Base-by-base conservation (phyloP, 2,113 vertebrate genomes). In the Malaclemys terrapin region DNA sequence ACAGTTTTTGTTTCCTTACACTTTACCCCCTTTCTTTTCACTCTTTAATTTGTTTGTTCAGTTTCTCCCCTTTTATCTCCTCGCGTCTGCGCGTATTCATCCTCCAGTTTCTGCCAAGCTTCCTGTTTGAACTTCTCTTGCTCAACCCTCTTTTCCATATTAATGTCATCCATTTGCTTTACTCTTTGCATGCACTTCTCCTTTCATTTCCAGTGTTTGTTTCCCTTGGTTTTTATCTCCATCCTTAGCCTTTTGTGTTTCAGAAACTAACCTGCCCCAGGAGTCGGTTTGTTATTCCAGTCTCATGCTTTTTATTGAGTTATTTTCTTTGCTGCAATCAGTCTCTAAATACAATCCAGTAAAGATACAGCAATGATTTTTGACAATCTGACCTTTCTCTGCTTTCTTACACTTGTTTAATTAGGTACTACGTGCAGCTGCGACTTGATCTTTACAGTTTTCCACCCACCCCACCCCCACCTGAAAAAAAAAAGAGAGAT, bases 401-500 rank as follows among this genome's bases (percentile, higher is more conserved):
- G 97, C 97, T 98, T 98, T 97, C 97, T 97, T 98, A 98, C 98
- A 98, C 98, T 98, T 98, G 98, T 98, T 98, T 98, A 98, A 98
- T 98, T 98, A 98, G 98, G 98, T 98, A 98, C 94, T 97, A 96
- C 88, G 96, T 94, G 96, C 95, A 96, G 93, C 95, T 91, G 95
- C 97, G 97, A 95, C 98, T 98, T 98, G 98, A 98, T 98, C 97
- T 98, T 98, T 98, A 96, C 97, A 97, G 91, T 97, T 98, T 98
- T 98, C 92, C 89, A 95, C 8, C 89, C 83, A 96, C 76, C 85
- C 91, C 75, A 80, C 50, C 45, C 84, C 35, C 90, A 93, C 80
- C 84, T 93, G 86, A 56, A 91, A 95, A 97, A 95, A 97, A 92
- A 90, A 88, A 98, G 90, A 97, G 91, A 98, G 27, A 97, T 93